phyloP scores from a whole-genome alignment of 1,140 invertebrate species.

The Drosophila lini region DNA sequence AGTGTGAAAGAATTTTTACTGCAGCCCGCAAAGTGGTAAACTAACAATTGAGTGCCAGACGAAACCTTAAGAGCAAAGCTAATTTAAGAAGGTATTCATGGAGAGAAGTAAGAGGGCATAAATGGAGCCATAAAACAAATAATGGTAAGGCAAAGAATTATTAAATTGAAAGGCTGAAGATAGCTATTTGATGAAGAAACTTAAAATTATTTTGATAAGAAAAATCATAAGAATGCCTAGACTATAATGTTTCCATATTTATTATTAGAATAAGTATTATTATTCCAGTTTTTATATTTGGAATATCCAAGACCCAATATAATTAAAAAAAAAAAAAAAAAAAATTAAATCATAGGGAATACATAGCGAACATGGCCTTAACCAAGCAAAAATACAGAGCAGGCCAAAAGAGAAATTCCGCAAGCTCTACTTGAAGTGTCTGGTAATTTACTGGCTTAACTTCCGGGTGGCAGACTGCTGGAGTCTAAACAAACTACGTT shows the following conservation, averaged over 20 bases:
- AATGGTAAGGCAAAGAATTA: background rate
- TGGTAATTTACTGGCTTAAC: slow-evolving; percentile 46
- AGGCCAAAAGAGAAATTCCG: slow-evolving; percentile 39
- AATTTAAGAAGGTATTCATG: slow-evolving; percentile 16
- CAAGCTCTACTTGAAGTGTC: slow-evolving; percentile 7
- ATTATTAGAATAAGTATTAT: too few species aligned
- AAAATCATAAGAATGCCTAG: too few species aligned
- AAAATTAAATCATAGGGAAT: background rate
- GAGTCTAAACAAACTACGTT: slow-evolving; percentile 38
- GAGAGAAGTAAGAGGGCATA: background rate
- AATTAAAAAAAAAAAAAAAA: background rate
- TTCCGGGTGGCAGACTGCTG: slow-evolving; percentile 21
- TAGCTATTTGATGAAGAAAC: background rate
- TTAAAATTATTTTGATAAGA: background rate
- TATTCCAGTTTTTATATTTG: too few species aligned
- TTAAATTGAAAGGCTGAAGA: background rate
- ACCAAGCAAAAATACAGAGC: slow-evolving; percentile 2
- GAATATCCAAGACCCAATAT: too few species aligned
- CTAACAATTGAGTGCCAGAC: slow-evolving; percentile 18
- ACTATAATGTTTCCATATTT: too few species aligned
- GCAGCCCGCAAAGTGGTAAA: slow-evolving; percentile 21
- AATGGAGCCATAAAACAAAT: slow-evolving; percentile 1
- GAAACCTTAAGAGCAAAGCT: slow-evolving; percentile 16
- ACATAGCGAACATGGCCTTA: background rate
- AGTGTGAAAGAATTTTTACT: slow-evolving; percentile 68